Percentiles rank a stretch among this genome's conserved stretches.
Conservation (phyloP, 2,113 vertebrate genomes). For the Mohoua ochrocephala region DNA sequence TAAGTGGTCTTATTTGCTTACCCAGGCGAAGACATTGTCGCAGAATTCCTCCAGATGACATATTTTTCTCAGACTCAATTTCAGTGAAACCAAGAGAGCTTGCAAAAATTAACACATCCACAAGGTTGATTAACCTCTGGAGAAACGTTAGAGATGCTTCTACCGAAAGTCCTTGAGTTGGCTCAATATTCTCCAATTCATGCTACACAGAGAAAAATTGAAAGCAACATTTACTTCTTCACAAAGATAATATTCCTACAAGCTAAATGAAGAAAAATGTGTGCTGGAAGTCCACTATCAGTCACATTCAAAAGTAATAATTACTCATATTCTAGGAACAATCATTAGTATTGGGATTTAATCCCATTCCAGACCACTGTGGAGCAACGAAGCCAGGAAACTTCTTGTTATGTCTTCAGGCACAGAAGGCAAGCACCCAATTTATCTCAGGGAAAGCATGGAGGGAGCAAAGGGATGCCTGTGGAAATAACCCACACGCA, state of each 20-base stretch:
- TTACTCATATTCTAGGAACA: not conserved
- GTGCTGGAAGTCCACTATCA: not conserved
- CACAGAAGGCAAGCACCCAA: not conserved
- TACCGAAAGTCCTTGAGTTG: constrained; percentile 89
- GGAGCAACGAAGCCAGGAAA: not conserved
- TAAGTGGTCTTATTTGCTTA: constrained; percentile 55
- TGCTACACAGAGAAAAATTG: constrained; percentile 74
- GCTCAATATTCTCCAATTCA: constrained; percentile 91
- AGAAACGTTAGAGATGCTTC: constrained; percentile 92
- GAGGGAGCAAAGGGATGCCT: not conserved
- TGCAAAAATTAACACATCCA: constrained; percentile 95
- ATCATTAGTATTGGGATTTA: not conserved
- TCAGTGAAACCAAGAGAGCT: constrained; percentile 95
- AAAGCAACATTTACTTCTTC: constrained; percentile 13
- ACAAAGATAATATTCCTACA: not conserved
- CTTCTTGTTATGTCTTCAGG: not conserved
- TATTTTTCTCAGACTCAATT: constrained; percentile 98
- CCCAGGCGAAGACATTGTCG: constrained; percentile 94
- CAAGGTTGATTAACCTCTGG: constrained; percentile 90
- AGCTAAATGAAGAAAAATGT: not conserved
- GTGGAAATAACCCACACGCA: not conserved
- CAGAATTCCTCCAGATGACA: constrained; percentile 95
- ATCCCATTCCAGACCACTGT: not conserved
- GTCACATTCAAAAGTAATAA: not conserved
- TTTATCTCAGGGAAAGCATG: not conserved